These are phyloP conservation scores for Leistus spinibarbis DNA, from an alignment of 2,888 invertebrate genomes.

Conservation along the genomic window DNA sequence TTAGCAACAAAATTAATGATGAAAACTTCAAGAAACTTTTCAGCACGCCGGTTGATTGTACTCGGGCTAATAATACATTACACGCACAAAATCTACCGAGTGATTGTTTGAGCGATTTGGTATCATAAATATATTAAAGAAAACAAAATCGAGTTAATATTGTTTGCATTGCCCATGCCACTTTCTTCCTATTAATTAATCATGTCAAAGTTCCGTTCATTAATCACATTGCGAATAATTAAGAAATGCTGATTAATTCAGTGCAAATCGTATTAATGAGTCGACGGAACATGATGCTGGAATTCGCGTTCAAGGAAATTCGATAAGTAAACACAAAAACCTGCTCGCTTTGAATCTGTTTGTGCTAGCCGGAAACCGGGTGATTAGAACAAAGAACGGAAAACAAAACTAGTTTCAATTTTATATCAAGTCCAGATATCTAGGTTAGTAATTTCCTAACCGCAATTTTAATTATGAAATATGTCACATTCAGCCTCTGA, in stretches of 20 bases:
- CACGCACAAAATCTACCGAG: background rate
- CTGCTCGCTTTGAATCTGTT: too few relatives aligned
- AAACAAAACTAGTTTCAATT: background rate
- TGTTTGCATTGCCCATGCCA: constrained; percentile 24
- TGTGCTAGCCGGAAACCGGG: background rate
- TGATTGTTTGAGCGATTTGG: background rate
- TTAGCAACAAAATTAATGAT: background rate
- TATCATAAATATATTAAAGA: constrained; percentile 28
- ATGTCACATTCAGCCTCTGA: background rate
- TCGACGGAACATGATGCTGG: background rate
- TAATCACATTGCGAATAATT: constrained; percentile 31
- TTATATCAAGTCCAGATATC: background rate
- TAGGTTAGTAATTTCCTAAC: background rate
- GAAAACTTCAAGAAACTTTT: background rate
- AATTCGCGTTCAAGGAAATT: constrained; percentile 22
- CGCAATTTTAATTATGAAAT: background rate
- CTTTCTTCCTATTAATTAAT: constrained; percentile 14
- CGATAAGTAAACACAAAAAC: constrained; percentile 21
- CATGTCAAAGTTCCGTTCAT: constrained; percentile 31
- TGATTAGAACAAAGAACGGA: background rate
- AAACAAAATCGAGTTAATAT: constrained; percentile 32
- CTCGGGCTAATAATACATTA: background rate
- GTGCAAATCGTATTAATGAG: constrained; percentile 25
- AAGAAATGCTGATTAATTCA: constrained; percentile 37
- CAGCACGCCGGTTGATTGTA: background rate